phyloP scores from a whole-genome alignment of 2,797 vertebrate species.

The Liparis tanakae region DNA sequence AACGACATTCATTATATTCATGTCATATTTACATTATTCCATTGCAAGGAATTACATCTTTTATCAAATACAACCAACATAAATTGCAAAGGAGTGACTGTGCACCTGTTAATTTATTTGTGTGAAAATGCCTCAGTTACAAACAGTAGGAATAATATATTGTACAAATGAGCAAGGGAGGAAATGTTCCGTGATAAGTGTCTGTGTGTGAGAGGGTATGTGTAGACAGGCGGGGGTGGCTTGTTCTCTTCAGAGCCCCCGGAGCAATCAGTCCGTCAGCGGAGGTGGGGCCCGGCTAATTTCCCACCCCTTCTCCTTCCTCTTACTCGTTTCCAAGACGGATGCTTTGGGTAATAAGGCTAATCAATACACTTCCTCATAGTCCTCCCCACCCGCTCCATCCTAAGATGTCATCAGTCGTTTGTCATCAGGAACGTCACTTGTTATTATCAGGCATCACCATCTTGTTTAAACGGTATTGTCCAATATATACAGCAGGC shows the following conservation, averaged over 20 bases:
- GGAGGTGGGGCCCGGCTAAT: conserved; percentile 82
- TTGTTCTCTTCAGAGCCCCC: conserved; percentile 80
- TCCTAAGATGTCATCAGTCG: conserved; percentile 75
- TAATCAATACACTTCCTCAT: conserved; percentile 86
- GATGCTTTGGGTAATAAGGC: conserved; percentile 87
- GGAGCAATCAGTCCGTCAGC: conserved; percentile 84
- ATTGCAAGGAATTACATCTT: background rate
- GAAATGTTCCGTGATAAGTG: conserved; percentile 40
- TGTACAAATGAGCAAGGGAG: conserved; percentile 23
- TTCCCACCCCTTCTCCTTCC: conserved; percentile 69
- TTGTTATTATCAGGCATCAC: conserved; percentile 79
- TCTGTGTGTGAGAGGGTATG: conserved; percentile 40
- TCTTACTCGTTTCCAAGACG: conserved; percentile 75
- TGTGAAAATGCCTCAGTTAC: background rate
- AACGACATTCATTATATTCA: background rate
- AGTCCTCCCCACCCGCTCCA: conserved; percentile 44
- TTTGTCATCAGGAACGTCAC: conserved; percentile 81
- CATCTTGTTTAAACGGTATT: conserved; percentile 78
- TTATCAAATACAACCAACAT: background rate
- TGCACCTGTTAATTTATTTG: background rate
- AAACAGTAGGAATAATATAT: background rate
- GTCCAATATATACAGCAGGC: conserved; percentile 4
- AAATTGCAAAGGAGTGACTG: background rate
- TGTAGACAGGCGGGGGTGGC: conserved; percentile 67
- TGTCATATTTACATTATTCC: background rate